Base-by-base conservation (phyloP, 2,888 invertebrate species). In the Chydorus sphaericus region DNA sequence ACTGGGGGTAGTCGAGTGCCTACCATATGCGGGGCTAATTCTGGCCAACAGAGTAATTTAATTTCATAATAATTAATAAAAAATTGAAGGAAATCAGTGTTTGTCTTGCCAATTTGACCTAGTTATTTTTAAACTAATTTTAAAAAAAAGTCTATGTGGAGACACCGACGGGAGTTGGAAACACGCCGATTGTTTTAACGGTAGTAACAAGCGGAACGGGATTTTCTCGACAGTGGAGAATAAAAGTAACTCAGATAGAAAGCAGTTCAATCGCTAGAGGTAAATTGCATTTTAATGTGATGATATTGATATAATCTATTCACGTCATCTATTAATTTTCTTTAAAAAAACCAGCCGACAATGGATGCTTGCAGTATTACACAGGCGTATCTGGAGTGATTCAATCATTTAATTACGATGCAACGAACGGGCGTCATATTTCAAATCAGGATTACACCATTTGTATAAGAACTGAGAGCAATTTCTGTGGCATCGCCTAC, bases 361-460 rank as follows among this genome's bases (percentile, higher is more conserved):
- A 81, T 62, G 83, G 83, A 1, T 86, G 85, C 63, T 73, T 85
- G n/a, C 85, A 86, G 65, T 85, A 84, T 66, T 82, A 77, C 70
- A 82, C 79, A 0, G 86, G 88, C 0, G 83, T 88, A 1, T 82
- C 84, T 16, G 90, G 90, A 0, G 81, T 83, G 57, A 76, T 90
- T 11, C 78, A 78, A 38, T 87, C 88, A 4, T 91, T 85, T 70
- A 91, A 91, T 71, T 91, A 83, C 66, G 85, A 89, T 62, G 78
- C 83, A 0, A 73, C 74, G 0, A 76, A 76, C 0, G 89, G 89
- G 0, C 71, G 83, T 2, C 87, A 89, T 65, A 75, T 90, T 18
- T 87, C 88, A 56, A 89, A 88, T 69, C 88, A 90, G 67, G 89
- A 90, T 68, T 91, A 91, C 67, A 83, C 86, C 60, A 81, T 88